A percentile compares a stretch with the other conserved stretches of the same genome.
Evolutionary conservation across 2,888 invertebrate species (phyloP).

Genomic region (Lithophane leautieri): DNA sequence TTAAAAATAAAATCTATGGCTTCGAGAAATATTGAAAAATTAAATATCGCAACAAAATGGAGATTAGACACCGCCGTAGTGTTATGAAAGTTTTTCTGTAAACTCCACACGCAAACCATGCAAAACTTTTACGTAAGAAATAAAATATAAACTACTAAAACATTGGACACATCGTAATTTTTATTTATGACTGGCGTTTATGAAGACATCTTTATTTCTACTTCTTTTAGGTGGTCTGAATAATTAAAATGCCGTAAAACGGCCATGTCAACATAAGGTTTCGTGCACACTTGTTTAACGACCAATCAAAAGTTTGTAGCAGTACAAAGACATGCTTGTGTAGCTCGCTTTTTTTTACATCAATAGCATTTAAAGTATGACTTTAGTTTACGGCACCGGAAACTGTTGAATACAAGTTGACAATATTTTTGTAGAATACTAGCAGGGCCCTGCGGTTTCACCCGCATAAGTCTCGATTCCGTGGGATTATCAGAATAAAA

Average conservation of each 20-base stretch:
- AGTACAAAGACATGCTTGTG: constrained; percentile 16
- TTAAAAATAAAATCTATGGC: constrained; percentile 18
- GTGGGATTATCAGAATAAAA: no score
- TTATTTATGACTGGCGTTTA: constrained; percentile 66
- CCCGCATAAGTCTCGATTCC: no score
- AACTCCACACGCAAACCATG: constrained; percentile 17
- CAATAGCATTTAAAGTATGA: constrained; percentile 55
- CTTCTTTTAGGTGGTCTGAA: constrained; percentile 58
- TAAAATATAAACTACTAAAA: constrained; percentile 47
- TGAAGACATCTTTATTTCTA: constrained; percentile 64
- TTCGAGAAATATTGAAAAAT: background rate
- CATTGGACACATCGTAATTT: constrained; percentile 48
- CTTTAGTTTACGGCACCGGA: constrained; percentile 1
- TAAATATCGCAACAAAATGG: background rate
- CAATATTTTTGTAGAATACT: constrained; percentile 59
- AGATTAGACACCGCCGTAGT: background rate
- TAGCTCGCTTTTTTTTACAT: constrained; percentile 20
- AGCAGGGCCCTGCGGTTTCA: no score
- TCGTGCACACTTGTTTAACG: constrained; percentile 43
- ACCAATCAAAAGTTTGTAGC: constrained; percentile 30
- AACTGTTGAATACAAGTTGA: constrained; percentile 57
- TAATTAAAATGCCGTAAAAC: constrained; percentile 61
- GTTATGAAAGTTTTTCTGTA: constrained; percentile 22
- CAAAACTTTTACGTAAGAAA: constrained; percentile 26
- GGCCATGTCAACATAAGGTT: constrained; percentile 40